These are phyloP conservation scores for Setophaga petechia DNA, from an alignment of 2,113 vertebrate genomes.

Conservation along the genomic window DNA sequence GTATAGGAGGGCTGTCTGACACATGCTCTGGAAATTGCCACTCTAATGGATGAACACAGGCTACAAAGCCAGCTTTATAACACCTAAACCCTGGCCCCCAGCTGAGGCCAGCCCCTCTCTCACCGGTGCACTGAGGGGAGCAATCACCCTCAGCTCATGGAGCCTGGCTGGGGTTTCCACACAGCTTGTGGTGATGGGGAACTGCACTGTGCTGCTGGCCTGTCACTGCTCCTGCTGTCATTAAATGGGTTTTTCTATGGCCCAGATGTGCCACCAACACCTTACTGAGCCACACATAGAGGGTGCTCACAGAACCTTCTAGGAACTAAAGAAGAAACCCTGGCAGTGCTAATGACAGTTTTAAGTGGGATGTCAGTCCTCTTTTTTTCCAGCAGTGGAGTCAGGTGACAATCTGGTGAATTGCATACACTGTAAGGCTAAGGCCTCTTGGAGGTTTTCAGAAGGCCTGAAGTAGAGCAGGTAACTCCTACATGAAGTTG, in stretches of 20 bases:
- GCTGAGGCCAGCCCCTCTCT: rapidly evolving
- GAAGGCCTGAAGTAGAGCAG: neutral
- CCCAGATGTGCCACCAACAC: neutral
- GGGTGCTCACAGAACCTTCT: neutral
- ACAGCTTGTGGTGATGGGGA: neutral
- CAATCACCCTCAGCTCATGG: rapidly evolving
- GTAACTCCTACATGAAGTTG: neutral
- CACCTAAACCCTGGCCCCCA: neutral
- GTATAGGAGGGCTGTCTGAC: neutral
- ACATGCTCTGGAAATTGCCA: neutral
- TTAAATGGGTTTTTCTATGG: neutral
- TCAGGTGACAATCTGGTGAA: neutral
- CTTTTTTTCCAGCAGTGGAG: neutral
- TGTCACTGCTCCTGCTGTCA: neutral
- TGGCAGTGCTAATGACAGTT: neutral
- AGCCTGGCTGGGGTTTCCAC: neutral
- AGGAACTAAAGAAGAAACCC: neutral
- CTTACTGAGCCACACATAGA: neutral
- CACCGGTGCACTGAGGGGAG: neutral
- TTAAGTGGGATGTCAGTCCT: neutral
- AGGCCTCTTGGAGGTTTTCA: neutral
- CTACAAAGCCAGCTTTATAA: neutral
- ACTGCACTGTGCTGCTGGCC: neutral
- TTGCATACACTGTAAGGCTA: neutral
- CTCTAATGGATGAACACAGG: neutral